Evolutionary conservation across 2,113 vertebrate species (phyloP).

Genomic region (Strigops habroptila): DNA sequence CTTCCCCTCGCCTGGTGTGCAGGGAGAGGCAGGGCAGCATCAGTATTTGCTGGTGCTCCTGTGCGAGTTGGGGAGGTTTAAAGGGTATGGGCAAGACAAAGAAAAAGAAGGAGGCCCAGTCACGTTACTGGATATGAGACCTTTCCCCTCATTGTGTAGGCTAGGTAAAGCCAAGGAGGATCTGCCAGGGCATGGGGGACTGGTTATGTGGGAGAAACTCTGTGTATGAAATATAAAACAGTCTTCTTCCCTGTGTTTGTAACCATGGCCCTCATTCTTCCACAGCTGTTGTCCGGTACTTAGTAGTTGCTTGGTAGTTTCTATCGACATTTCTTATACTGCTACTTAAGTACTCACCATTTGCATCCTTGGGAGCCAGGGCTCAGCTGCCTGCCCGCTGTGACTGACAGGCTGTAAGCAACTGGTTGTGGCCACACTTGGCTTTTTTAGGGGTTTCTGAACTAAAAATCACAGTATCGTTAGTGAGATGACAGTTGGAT

Average conservation of each 20-base stretch:
- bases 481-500: not conserved
- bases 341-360: not conserved
- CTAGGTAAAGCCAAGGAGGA: not conserved
- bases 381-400: not conserved
- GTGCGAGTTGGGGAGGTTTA: not conserved
- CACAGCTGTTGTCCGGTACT: not conserved
- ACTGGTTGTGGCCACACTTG: not conserved
- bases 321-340: not conserved
- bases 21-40: not conserved
- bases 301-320: not conserved
- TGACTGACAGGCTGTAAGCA: not conserved
- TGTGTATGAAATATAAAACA: not conserved
- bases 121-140: not conserved
- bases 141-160: fast-evolving
- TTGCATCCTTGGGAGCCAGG: not conserved
- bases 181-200: not conserved
- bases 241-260: not conserved
- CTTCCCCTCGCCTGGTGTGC: fast-evolving
- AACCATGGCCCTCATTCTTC: not conserved
- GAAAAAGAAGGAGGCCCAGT: fast-evolving
- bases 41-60: not conserved
- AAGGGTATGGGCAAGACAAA: not conserved
- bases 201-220: not conserved
- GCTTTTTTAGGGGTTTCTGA: not conserved
- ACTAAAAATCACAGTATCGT: not conserved